Conservation (phyloP, 1,140 invertebrate genomes). For the Panagrolaimus sp. region DNA sequence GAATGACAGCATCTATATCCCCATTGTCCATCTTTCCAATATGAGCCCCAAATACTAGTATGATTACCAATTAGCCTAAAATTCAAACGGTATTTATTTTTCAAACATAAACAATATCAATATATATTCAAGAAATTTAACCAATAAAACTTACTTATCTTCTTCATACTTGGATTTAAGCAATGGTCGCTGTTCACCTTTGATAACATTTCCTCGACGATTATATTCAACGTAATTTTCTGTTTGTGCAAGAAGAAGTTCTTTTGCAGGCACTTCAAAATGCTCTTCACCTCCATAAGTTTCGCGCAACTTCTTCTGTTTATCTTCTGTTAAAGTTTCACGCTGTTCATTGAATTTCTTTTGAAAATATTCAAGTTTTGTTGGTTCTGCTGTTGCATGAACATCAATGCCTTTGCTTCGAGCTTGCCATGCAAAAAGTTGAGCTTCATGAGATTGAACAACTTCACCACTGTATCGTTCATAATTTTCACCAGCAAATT, state of each 20-base stretch:
- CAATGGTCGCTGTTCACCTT: constrained; percentile 78
- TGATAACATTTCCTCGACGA: constrained; percentile 76
- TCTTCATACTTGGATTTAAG: constrained; percentile 90
- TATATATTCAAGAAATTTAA: no score
- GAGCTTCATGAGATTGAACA: constrained; percentile 77
- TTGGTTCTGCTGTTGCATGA: constrained; percentile 90
- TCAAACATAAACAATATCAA: no score
- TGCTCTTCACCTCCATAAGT: constrained; percentile 64
- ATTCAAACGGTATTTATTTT: no score
- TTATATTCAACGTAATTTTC: constrained; percentile 95
- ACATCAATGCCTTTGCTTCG: constrained; percentile 77
- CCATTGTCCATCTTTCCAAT: constrained; percentile 84
- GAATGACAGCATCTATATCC: constrained; percentile 89
- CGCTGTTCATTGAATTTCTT: constrained; percentile 83
- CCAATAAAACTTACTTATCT: constrained; percentile 64
- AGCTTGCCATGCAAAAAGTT: constrained; percentile 97
- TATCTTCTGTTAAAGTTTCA: constrained; percentile 72
- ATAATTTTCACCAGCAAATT: constrained; percentile 93
- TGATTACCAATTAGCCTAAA: constrained; percentile 41
- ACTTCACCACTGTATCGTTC: constrained; percentile 88
- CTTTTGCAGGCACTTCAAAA: constrained; percentile 75
- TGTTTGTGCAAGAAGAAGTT: constrained; percentile 83
- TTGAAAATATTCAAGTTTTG: constrained; percentile 84
- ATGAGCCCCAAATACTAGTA: constrained; percentile 84
- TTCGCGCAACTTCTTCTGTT: constrained; percentile 66